Percentiles rank a stretch among this genome's conserved stretches.
These are phyloP conservation scores for Brachyistius frenatus DNA, from an alignment of 2,113 vertebrate species.

Conservation along the genomic window DNA sequence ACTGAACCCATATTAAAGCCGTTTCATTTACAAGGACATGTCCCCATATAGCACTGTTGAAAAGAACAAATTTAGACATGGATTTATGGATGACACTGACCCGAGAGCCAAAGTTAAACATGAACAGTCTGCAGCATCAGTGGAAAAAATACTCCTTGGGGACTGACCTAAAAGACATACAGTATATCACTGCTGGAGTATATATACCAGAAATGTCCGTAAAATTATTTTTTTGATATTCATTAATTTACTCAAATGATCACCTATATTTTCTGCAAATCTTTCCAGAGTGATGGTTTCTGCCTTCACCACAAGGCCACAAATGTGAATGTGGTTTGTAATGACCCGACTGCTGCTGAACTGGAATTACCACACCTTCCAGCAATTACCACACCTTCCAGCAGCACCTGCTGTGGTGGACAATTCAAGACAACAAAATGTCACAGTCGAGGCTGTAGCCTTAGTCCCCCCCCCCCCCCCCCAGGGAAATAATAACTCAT, in stretches of 20 bases:
- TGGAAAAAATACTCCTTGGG: neutral
- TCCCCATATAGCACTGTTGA: neutral
- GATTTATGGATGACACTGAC: neutral
- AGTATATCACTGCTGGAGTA: no score
- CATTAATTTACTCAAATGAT: no score
- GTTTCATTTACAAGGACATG: neutral
- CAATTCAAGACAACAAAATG: neutral
- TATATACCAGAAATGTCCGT: no score
- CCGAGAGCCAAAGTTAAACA: neutral
- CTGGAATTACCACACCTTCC: neutral
- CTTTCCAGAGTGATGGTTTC: no score
- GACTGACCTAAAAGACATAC: neutral
- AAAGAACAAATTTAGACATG: neutral
- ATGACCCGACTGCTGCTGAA: neutral
- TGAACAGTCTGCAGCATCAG: conserved; percentile 1
- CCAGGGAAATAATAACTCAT: no score
- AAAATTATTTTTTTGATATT: no score
- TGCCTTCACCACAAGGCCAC: neutral
- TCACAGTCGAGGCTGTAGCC: no score
- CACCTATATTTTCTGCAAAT: no score
- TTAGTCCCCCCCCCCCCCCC: no score
- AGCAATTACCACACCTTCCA: neutral
- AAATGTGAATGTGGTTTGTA: neutral
- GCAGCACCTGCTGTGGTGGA: neutral
- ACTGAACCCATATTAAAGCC: neutral